Base-by-base conservation (phyloP, 2,888 invertebrate genomes). In the Abrostola tripartita region DNA sequence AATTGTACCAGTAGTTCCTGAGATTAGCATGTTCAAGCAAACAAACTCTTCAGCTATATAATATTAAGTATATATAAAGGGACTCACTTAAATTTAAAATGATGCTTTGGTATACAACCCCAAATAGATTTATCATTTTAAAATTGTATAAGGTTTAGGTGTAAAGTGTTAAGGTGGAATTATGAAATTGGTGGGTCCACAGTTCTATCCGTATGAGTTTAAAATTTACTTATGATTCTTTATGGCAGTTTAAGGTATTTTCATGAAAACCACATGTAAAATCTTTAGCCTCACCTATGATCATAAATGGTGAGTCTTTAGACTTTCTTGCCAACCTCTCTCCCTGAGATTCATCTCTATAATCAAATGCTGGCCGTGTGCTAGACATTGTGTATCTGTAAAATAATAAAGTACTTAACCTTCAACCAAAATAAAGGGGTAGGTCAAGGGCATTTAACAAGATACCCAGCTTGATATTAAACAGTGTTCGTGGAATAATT, bases 261-360 rank as follows among this genome's bases (percentile, higher is more conserved):
- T 24, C 24, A 24, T 24, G 24, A 24, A 24, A 24, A 47, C 44
- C 44, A 14, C 44, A 44, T 14, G 12, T 2, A 7, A 24, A 5
- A 14, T 47, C 9, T 14, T 9, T 0, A 35, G 9, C 5, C 93
- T 95, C 92, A 97, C 97, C 97, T 75, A 96, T 90, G 52, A 97
- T 95, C 95, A 97, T 96, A 84, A 97, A 96, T 0, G 97, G 97
- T 1, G 96, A 96, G 82, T 97, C 97, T 85, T 96, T 96, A 1
- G 96, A 95, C 85, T 97, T 97, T 71, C 95, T 95, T 0, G 95
- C 91, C 49, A 97, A 87, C 82, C 95, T 96, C 2, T 95, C 93
- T 5, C 91, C 83, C 59, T 95, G 95, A 78, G 95, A 93, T 89
- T 96, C 96, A 67, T 95, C 95, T 59, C 88, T 90, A 70, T 95